Conservation (phyloP, 2,888 invertebrate genomes). For the Achlya flavicornis region DNA sequence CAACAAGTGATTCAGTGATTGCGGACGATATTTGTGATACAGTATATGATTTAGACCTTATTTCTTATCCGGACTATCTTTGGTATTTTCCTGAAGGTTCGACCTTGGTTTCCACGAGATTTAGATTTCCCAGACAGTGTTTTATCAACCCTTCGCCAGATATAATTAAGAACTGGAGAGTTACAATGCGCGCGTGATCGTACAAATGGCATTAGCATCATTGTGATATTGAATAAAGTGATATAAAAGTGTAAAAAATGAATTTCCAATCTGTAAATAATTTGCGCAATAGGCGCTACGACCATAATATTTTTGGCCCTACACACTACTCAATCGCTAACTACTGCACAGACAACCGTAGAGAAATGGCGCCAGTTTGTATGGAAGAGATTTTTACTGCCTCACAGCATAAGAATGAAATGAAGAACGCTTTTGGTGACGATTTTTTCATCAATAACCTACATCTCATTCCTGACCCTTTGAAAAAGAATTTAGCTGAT, state of each 20-base stretch:
- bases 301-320: slow-evolving; percentile 45
- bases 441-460: slow-evolving; percentile 59
- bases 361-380: background rate
- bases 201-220: slow-evolving; percentile 57
- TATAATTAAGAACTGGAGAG: slow-evolving; percentile 47
- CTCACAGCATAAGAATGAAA: slow-evolving; percentile 43
- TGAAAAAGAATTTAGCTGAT: slow-evolving; percentile 74
- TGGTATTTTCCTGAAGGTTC: slow-evolving; percentile 47
- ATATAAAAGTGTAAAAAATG: slow-evolving; percentile 48
- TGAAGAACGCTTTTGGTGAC: slow-evolving; percentile 56
- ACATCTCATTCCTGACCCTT: slow-evolving; percentile 64
- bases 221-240: slow-evolving; percentile 37
- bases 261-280: slow-evolving; percentile 54
- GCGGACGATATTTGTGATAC: slow-evolving; percentile 53
- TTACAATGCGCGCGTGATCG: slow-evolving; percentile 54
- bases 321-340: slow-evolving; percentile 56
- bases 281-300: slow-evolving; percentile 61
- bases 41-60: slow-evolving; percentile 50
- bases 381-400: slow-evolving; percentile 11
- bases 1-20: slow-evolving; percentile 52
- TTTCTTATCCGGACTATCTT: slow-evolving; percentile 49
- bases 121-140: slow-evolving; percentile 54
- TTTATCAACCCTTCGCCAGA: slow-evolving; percentile 63
- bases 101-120: slow-evolving; percentile 42
- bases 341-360: slow-evolving; percentile 57